These are phyloP conservation scores for Terrapene triunguis DNA, from an alignment of 2,113 vertebrate species.

Conservation along the genomic window DNA sequence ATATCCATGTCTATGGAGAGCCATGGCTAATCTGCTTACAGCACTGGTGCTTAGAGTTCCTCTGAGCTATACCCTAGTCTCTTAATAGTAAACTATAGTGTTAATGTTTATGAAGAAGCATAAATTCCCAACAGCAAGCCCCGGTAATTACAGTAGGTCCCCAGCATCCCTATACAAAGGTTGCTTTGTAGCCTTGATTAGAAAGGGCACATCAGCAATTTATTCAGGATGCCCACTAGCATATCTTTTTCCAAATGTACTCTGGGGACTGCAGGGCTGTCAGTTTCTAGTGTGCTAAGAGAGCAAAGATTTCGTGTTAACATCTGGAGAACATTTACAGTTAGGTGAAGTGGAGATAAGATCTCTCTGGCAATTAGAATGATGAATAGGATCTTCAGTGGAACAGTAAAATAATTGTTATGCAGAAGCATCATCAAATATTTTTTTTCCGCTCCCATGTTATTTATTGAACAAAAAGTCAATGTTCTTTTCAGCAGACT, in stretches of 20 bases:
- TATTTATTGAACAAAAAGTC: neutral
- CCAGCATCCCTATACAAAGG: neutral
- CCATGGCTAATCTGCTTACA: neutral
- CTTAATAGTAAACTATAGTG: neutral
- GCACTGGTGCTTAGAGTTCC: neutral
- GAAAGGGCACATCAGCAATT: neutral
- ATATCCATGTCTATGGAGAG: neutral
- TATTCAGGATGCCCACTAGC: neutral
- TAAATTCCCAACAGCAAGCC: neutral
- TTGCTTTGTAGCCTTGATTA: neutral
- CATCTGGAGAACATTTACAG: neutral
- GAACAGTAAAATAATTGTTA: neutral
- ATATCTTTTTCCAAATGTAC: neutral
- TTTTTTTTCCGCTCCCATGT: neutral
- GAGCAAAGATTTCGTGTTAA: rapidly evolving
- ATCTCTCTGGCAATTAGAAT: rapidly evolving
- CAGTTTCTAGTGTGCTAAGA: neutral
- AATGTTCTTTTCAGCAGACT: neutral
- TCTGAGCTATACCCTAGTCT: neutral
- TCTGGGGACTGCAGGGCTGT: neutral
- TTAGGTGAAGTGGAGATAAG: neutral
- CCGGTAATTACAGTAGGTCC: neutral
- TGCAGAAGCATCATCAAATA: neutral
- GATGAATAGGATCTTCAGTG: neutral
- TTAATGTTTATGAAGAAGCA: neutral